Evolutionary conservation across 2,888 invertebrate genomes (phyloP).

Genomic region (Aphodius granarius): DNA sequence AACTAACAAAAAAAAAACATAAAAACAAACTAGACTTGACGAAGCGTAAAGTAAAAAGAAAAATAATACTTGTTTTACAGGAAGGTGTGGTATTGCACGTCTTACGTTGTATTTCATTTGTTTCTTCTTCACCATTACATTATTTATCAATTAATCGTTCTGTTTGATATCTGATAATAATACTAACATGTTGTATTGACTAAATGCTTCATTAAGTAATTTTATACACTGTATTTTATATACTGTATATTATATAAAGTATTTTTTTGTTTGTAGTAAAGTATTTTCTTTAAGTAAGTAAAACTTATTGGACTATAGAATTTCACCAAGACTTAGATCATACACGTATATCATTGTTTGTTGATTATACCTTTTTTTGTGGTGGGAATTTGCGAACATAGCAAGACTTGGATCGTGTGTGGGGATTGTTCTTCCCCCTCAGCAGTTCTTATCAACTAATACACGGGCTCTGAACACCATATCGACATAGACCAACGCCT

Average conservation of each 20-base stretch:
- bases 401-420: not conserved
- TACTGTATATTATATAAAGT: constrained; percentile 34
- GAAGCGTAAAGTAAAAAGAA: constrained; percentile 40
- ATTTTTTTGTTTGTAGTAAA: constrained; percentile 24
- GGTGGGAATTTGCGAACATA: constrained; percentile 26
- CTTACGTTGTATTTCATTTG: constrained; percentile 8
- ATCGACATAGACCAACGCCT: not conserved
- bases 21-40: constrained; percentile 20
- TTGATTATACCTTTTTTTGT: constrained; percentile 26
- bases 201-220: constrained; percentile 54
- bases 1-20: constrained; percentile 26
- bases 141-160: too few species aligned
- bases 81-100: constrained; percentile 54
- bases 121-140: too few species aligned
- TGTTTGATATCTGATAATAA: constrained; percentile 38
- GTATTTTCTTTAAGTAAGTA: constrained; percentile 24
- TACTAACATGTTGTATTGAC: constrained; percentile 45
- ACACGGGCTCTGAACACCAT: not conserved
- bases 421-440: not conserved
- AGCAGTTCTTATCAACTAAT: not conserved
- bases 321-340: constrained; percentile 47
- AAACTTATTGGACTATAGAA: constrained; percentile 37
- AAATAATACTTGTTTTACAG: constrained; percentile 34
- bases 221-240: constrained; percentile 29
- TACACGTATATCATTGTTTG: constrained; percentile 32